A percentile compares a stretch with the other conserved stretches of the same genome.
These are phyloP conservation scores for Gerosis bhagava DNA, from an alignment of 2,888 invertebrate genomes.

Conservation along the genomic window DNA sequence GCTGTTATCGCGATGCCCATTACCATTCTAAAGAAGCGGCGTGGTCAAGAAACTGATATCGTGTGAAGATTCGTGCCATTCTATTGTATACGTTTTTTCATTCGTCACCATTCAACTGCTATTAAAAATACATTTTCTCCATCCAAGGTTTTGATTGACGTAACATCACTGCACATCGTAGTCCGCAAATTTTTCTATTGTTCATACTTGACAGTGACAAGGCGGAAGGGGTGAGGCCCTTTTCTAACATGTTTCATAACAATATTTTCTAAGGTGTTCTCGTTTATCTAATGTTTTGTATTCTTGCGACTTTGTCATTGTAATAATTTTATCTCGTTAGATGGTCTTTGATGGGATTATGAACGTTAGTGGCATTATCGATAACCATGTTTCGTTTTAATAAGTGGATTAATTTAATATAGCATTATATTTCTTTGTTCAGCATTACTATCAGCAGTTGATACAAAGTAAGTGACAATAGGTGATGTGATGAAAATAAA, in stretches of 20 bases:
- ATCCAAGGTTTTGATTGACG: constrained; percentile 45
- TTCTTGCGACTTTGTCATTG: constrained; percentile 35
- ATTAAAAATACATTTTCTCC: constrained; percentile 57
- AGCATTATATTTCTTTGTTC: too few relatives aligned
- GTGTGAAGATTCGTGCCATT: constrained; percentile 25
- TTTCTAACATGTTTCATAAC: constrained; percentile 47
- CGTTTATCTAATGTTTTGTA: constrained; percentile 47
- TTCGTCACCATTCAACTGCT: constrained; percentile 33
- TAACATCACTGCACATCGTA: constrained; percentile 44
- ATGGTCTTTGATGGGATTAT: constrained; percentile 14
- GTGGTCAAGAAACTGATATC: constrained; percentile 26
- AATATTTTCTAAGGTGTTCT: constrained; percentile 43
- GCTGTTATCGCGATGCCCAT: constrained; percentile 18
- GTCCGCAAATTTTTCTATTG: constrained; percentile 55
- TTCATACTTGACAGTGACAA: constrained; percentile 37
- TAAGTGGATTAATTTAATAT: too few relatives aligned
- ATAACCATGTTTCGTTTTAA: constrained; percentile 6
- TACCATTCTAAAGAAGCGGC: constrained; percentile 10
- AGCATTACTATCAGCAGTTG: too few relatives aligned
- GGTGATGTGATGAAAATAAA: too few relatives aligned
- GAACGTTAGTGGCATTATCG: constrained; percentile 2
- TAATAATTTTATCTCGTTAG: constrained; percentile 19
- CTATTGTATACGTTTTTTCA: constrained; percentile 16
- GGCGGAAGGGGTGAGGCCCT: constrained; percentile 46
- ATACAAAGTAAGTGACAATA: too few relatives aligned